Conservation (phyloP, 2,113 vertebrate genomes). For the Saguinus imperator region DNA sequence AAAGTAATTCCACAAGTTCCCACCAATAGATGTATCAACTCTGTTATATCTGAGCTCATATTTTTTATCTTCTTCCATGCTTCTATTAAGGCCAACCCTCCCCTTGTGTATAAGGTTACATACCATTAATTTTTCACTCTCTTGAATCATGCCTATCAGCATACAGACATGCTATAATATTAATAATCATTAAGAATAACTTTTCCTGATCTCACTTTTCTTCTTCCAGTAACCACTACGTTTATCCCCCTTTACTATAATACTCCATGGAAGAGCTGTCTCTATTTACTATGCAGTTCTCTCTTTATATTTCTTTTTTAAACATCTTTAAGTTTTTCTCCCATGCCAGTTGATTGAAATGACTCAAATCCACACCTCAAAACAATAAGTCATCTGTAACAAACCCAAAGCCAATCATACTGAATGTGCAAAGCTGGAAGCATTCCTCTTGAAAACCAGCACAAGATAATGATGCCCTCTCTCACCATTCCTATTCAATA, state of each 20-base stretch:
- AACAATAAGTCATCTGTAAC: no score
- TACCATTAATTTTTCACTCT: neutral
- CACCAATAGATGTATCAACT: neutral
- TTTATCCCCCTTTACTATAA: neutral
- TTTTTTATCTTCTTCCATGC: neutral
- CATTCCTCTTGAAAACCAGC: no score
- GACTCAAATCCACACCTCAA: neutral
- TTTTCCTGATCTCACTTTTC: neutral
- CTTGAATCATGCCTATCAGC: neutral
- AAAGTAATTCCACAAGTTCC: neutral
- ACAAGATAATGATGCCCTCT: no score
- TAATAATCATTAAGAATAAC: neutral
- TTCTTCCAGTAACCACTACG: neutral
- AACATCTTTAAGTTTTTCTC: neutral
- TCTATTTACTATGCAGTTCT: neutral
- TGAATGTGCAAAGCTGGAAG: no score
- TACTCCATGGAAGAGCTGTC: neutral
- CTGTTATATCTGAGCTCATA: neutral
- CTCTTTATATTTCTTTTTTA: neutral
- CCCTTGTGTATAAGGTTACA: neutral
- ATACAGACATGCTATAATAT: neutral
- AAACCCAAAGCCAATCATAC: no score
- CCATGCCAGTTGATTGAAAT: neutral
- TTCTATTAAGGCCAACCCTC: neutral
- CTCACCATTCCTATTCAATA: no score